Percentiles rank a stretch among this genome's conserved stretches.
Evolutionary conservation across 1,140 invertebrate species (phyloP).

Genomic region (Halyomorpha halys): DNA sequence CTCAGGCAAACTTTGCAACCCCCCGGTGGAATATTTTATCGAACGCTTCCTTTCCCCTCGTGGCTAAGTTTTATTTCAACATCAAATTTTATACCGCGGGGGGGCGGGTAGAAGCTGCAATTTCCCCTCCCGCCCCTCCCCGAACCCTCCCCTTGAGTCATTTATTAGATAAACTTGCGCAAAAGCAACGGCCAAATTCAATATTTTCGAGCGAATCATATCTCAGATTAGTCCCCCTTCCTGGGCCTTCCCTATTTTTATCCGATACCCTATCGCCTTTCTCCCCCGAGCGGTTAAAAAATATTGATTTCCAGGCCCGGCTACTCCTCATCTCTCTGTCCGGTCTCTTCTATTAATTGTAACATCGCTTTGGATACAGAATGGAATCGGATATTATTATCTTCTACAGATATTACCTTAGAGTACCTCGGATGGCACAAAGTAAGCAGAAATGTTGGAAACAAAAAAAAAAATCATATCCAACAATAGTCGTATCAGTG

Average conservation of each 20-base stretch:
- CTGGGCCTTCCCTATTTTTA: constrained; percentile 17
- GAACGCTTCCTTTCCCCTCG: constrained; percentile 7
- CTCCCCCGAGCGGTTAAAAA: not conserved
- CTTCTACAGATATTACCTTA: too few species aligned
- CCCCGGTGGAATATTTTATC: constrained; percentile 15
- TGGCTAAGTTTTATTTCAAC: constrained; percentile 16
- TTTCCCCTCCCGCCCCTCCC: not conserved
- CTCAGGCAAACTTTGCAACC: constrained; percentile 12
- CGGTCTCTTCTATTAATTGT: too few species aligned
- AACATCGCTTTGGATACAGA: too few species aligned
- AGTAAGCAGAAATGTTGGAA: too few species aligned
- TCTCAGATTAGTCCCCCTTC: constrained; percentile 13
- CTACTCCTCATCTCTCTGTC: too few species aligned
- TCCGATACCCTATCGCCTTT: constrained; percentile 4
- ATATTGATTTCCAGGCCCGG: too few species aligned
- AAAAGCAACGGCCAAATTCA: constrained; percentile 20
- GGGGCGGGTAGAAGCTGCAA: not conserved
- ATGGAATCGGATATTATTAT: too few species aligned
- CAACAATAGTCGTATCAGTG: too few species aligned
- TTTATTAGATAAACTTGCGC: constrained; percentile 22
- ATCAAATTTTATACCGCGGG: constrained; percentile 18
- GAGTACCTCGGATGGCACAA: too few species aligned
- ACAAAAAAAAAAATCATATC: too few species aligned
- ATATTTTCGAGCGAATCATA: constrained; percentile 22
- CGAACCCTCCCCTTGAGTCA: not conserved